phyloP scores from a whole-genome alignment of 2,113 vertebrate genomes.

The Ageneiosus marmoratus region DNA sequence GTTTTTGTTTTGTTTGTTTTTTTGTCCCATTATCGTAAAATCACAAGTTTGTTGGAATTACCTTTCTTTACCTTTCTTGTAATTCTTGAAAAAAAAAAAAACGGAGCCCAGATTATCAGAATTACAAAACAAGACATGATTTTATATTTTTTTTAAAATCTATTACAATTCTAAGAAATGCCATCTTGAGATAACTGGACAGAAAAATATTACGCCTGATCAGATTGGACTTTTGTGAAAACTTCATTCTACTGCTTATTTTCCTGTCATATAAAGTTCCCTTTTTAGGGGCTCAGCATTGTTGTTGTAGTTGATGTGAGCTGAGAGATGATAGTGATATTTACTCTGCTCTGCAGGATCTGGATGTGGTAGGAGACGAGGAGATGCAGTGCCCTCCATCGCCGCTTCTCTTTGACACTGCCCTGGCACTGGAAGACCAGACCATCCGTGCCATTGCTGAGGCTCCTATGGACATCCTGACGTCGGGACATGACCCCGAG shows the following conservation, averaged over 20 bases:
- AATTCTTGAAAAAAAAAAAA: background rate
- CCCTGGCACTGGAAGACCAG: constrained; percentile 82
- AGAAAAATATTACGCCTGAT: background rate
- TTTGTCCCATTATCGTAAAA: background rate
- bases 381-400: constrained; percentile 91
- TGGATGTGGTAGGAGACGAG: constrained; percentile 91
- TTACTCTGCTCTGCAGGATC: constrained; percentile 73
- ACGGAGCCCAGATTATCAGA: background rate
- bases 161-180: background rate
- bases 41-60: background rate
- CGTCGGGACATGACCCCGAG: constrained; percentile 64
- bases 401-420: constrained; percentile 91
- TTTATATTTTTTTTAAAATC: too few relatives aligned
- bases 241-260: background rate
- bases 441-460: constrained; percentile 82
- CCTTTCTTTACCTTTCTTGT: background rate
- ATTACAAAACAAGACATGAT: background rate
- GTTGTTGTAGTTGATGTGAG: background rate
- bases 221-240: background rate
- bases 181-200: background rate
- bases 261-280: background rate
- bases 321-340: background rate
- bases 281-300: background rate
- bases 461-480: constrained; percentile 82
- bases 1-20: background rate